phyloP scores from a whole-genome alignment of 2,797 vertebrate species.

The Margarornis squamiger region DNA sequence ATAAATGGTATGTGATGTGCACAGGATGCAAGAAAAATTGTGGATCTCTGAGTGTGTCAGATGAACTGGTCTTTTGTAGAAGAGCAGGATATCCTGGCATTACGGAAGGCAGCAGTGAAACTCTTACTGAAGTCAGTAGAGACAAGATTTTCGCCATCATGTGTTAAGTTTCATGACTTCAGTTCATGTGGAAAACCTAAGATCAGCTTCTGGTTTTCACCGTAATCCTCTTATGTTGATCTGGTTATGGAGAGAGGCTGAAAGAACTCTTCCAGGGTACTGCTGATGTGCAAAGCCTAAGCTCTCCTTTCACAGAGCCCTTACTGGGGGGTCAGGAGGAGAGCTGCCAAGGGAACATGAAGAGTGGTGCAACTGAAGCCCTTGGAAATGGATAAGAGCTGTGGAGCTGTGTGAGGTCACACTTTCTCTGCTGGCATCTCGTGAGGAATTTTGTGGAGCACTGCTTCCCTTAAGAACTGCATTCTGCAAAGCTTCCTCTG shows the following conservation, averaged over 20 bases:
- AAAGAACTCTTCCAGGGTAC: neutral
- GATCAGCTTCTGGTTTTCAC: slow-evolving; percentile 34
- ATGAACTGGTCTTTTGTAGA: neutral
- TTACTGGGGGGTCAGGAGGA: neutral
- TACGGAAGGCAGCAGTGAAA: neutral
- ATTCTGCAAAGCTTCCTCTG: neutral
- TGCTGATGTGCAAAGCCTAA: neutral
- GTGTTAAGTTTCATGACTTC: neutral
- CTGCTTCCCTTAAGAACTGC: neutral
- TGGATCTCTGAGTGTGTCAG: neutral
- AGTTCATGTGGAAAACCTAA: neutral
- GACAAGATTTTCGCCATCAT: neutral
- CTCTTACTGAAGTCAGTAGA: neutral
- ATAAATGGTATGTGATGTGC: neutral
- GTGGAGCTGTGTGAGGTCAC: neutral
- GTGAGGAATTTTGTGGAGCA: neutral
- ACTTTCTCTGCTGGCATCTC: neutral
- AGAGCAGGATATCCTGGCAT: neutral
- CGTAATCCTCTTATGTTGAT: slow-evolving; percentile 24
- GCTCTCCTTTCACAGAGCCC: neutral
- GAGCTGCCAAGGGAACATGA: neutral
- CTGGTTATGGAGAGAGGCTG: slow-evolving; percentile 27
- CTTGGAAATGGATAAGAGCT: neutral
- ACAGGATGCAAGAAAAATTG: neutral
- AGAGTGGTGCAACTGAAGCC: neutral